Base-by-base conservation (phyloP, 2,113 vertebrate genomes). In the Bungarus multicinctus region DNA sequence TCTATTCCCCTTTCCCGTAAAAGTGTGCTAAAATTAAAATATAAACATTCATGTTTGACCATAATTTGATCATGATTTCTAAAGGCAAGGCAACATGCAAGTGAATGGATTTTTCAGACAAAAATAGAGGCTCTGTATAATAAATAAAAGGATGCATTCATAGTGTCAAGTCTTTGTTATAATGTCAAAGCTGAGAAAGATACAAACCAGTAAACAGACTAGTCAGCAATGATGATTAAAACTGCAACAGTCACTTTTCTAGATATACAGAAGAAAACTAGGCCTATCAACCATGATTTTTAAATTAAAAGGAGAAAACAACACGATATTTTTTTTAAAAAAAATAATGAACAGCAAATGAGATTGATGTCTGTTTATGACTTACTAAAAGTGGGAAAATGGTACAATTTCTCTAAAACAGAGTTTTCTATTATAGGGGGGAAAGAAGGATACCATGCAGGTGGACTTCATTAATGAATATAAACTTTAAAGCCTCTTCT, bases 21-120 rank as follows among this genome's bases (percentile, higher is more conserved):
- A 97, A 96, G 95, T 97, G 74, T 1, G 95, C 97, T 98, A 98
- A 97, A 98, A 98, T 98, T 98, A 98, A 96, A 94, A 95, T 96
- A 74, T 96, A 95, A 97, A 97, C 97, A 97, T 97, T 97, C 98
- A 57, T 97, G 97, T 97, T 97, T 97, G 96, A 97, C 97, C 53
- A 92, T 89, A 81, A 91, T 92, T 87, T 92, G 55, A 88, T 88
- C 94, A 93, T 96, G 30, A 23, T 97, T 97, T 97, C 96, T 97
- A 96, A 98, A 98, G 97, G 89, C 95, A 95, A 96, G 94, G 94
- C 97, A 97, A 97, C 95, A 97, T 94, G 97, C 95, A 93, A 97
- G 97, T 91, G 94, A 97, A 97, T 97, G 97, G 96, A 8, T 97
- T 96, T 96, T 92, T 52, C 94, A 96, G 97, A 90, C 96, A 96